Evolutionary conservation across 1,140 invertebrate genomes (phyloP).

Genomic region (Penaeus vannamei): DNA sequence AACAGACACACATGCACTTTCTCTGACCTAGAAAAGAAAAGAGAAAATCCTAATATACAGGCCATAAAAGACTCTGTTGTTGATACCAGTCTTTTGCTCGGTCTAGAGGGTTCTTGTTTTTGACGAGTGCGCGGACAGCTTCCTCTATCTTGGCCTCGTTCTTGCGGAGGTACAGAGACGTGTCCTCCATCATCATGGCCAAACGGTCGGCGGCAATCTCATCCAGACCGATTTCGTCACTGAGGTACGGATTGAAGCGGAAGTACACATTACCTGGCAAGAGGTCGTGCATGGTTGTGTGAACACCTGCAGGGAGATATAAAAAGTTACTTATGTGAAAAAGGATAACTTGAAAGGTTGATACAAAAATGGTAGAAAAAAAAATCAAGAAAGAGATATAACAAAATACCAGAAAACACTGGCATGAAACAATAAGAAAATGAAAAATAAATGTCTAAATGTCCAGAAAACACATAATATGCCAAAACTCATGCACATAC

Average conservation of each 20-base stretch:
- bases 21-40: too few species aligned
- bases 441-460: too few species aligned
- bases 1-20: too few species aligned
- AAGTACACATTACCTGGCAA: conserved; percentile 86
- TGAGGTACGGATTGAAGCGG: conserved; percentile 92
- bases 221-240: conserved; percentile 85
- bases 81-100: conserved; percentile 48
- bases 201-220: conserved; percentile 81
- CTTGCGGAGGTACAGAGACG: conserved; percentile 74
- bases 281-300: conserved; percentile 86
- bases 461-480: too few species aligned
- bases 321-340: conserved; percentile 5
- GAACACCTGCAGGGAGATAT: conserved; percentile 78
- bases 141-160: conserved; percentile 74
- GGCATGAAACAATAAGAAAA: too few species aligned
- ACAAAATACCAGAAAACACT: too few species aligned
- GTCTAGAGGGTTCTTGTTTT: conserved; percentile 41
- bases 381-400: background rate
- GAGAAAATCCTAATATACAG: background rate
- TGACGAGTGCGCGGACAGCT: conserved; percentile 62
- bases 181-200: conserved; percentile 73
- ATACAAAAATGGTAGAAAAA: background rate
- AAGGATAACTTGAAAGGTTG: background rate
- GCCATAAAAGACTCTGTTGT: conserved; percentile 47
- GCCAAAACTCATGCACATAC: too few species aligned